Base-by-base conservation (phyloP, 1,140 invertebrate species). In the Battus philenor region DNA sequence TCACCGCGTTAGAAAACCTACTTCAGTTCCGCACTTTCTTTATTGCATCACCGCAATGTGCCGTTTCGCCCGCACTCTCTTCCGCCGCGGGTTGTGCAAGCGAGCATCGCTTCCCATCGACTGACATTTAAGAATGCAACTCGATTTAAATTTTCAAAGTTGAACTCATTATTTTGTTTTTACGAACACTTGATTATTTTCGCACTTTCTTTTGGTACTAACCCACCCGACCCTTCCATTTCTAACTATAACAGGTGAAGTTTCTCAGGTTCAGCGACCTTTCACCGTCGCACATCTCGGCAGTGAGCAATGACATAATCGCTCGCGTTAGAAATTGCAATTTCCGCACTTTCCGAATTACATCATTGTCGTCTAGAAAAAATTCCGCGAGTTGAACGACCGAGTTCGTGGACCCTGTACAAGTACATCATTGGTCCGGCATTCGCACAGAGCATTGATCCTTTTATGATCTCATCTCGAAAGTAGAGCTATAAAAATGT, bases 21-120 rank as follows among this genome's bases (percentile, higher is more conserved):
- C 70, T 73, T 77, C 59, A 74, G 69, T 84, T 84, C 80, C 78
- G 80, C 73, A 80, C 80, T 84, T 84, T 84, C 80, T 80, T 82
- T 71, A 71, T 85, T 82, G 75, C 80, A 77, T 81, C 78, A 85
- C 70, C 41, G 33, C 51, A 47, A 63, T 70, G 64, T 68, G 71
- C 77, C 62, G 71, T 82, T 80, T 81, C 65, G 59, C 52, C 60
- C 60, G 69, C 71, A 72, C 73, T 79, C 75, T 80, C 74, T 81
- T 81, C 80, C 77, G 74, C 62, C 62, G 57, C 50, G 47, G 47
- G 48, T 83, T 80, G 76, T 77, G 76, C 70, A 82, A 80, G 54
- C 51, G 26, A 39, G 24, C 52, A 38, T 53, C 44, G 47, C 26
- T 50, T 43, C 33, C 43, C 26, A 53, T 54, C 47, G 43, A 54